Percentiles rank a stretch among this genome's conserved stretches.
Conservation (phyloP, 2,113 vertebrate genomes). For the Heterochromis multidens region DNA sequence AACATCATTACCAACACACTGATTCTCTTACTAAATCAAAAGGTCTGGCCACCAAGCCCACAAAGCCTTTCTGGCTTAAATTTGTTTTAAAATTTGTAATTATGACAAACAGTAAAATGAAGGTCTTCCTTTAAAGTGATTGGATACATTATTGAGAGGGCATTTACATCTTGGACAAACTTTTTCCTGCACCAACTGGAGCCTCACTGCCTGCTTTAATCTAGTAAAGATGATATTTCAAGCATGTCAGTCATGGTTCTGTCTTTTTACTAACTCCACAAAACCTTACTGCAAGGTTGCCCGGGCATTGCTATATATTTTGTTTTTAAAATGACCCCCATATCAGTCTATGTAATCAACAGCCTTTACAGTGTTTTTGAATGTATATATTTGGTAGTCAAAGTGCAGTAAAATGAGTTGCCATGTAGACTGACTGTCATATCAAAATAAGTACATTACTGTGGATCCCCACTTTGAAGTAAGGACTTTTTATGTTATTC, state of each 20-base stretch:
- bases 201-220: constrained; percentile 28
- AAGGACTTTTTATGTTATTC: background rate
- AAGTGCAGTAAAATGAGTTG: constrained; percentile 48
- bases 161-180: constrained; percentile 24
- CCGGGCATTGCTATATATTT: background rate
- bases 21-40: constrained; percentile 28
- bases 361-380: constrained; percentile 8
- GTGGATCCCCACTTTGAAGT: background rate
- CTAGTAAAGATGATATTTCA: constrained; percentile 53
- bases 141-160: background rate
- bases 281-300: background rate
- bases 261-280: constrained; percentile 15
- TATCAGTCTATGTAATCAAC: constrained; percentile 22
- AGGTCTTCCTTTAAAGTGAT: background rate
- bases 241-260: constrained; percentile 28
- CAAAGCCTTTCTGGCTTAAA: background rate
- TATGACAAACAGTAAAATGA: background rate
- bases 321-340: background rate
- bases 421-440: background rate
- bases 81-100: constrained; percentile 3
- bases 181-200: constrained; percentile 6
- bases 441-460: background rate
- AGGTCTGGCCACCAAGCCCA: constrained; percentile 2
- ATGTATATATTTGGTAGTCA: constrained; percentile 45
- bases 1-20: constrained; percentile 13